Conservation (phyloP, 1,140 invertebrate genomes). For the Pentalonia nigronervosa region DNA sequence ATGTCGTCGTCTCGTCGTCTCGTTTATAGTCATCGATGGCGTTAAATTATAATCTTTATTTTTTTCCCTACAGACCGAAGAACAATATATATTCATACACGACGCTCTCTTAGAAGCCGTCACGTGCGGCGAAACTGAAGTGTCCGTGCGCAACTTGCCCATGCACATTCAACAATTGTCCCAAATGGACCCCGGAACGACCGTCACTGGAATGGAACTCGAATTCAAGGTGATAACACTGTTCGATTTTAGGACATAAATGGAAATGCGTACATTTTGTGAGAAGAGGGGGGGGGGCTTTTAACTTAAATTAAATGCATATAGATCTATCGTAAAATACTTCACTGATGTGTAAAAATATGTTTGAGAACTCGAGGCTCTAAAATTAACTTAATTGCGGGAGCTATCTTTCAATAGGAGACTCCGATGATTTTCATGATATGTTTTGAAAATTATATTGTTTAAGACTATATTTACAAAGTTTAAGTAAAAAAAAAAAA, state of each 20-base stretch:
- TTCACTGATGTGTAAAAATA: not conserved
- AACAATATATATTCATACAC: constrained; percentile 99
- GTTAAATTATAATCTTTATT: not conserved
- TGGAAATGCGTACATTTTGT: not conserved
- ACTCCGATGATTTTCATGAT: not conserved
- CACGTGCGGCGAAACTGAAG: constrained; percentile 92
- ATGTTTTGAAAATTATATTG: not conserved
- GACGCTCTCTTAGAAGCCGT: constrained; percentile 96
- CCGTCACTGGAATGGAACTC: constrained; percentile 95
- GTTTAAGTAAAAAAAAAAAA: too few relatives aligned
- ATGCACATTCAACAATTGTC: constrained; percentile 93
- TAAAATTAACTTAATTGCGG: not conserved
- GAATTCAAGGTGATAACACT: constrained; percentile 85
- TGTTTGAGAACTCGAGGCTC: not conserved
- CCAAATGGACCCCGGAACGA: constrained; percentile 81
- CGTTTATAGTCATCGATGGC: not conserved
- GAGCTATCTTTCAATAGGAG: not conserved
- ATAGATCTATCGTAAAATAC: not conserved
- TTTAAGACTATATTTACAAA: not conserved
- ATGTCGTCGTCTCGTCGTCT: not conserved
- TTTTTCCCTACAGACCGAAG: constrained; percentile 82
- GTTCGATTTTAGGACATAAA: not conserved
- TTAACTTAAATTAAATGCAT: not conserved
- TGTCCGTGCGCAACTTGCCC: constrained; percentile 79
- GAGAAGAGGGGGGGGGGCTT: not conserved